Evolutionary conservation across 2,113 vertebrate genomes (phyloP).

Genomic region (Alosa alosa): DNA sequence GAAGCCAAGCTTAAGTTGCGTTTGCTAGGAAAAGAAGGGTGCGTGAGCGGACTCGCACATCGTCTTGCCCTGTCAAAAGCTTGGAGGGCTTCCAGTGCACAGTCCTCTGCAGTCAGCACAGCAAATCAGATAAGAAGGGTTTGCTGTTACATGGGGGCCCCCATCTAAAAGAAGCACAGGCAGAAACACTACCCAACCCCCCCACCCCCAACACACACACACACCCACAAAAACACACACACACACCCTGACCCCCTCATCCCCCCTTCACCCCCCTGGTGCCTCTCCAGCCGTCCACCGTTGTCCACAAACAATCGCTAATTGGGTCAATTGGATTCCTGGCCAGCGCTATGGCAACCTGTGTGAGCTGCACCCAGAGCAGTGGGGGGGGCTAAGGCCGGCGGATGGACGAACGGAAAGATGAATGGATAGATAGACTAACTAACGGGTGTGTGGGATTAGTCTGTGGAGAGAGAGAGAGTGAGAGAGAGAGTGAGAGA

Average conservation of each 20-base stretch:
- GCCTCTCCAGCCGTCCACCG: slow-evolving; percentile 3
- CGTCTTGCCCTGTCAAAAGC: slow-evolving; percentile 33
- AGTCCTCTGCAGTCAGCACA: slow-evolving; percentile 46
- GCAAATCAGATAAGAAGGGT: slow-evolving; percentile 54
- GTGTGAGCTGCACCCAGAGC: slow-evolving; percentile 33
- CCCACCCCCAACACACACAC: neutral
- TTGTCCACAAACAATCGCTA: slow-evolving; percentile 47
- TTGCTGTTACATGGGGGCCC: slow-evolving; percentile 48
- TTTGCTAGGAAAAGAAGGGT: neutral
- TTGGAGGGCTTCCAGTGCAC: slow-evolving; percentile 57
- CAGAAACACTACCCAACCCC: neutral
- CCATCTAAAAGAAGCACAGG: neutral
- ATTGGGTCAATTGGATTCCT: slow-evolving; percentile 61
- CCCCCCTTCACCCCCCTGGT: slow-evolving; percentile 21
- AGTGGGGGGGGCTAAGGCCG: neutral
- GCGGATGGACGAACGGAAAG: neutral
- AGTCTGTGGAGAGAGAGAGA: neutral
- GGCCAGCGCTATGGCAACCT: slow-evolving; percentile 37
- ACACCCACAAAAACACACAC: neutral
- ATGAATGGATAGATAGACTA: neutral
- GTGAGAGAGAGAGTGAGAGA: no score
- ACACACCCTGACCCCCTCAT: slow-evolving; percentile 34
- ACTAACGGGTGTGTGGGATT: neutral
- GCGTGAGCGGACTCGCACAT: slow-evolving; percentile 28
- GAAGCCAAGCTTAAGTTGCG: slow-evolving; percentile 46